Evolutionary conservation across 2,888 invertebrate genomes (phyloP).

Genomic region (Drosophila tripunctata): DNA sequence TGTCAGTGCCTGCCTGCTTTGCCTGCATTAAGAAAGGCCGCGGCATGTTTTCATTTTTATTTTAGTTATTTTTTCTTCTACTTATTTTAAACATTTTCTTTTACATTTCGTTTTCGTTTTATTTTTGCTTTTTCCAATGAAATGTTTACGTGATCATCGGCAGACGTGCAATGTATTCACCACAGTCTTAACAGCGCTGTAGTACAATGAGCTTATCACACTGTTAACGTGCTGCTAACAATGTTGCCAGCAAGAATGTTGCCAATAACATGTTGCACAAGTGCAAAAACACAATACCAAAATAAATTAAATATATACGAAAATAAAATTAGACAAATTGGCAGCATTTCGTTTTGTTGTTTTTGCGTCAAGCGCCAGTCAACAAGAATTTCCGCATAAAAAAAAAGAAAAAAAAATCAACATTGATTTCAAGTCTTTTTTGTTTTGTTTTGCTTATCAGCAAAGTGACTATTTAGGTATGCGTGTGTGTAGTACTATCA

Average conservation of each 20-base stretch:
- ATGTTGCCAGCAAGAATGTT: constrained; percentile 20
- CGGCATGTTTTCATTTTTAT: constrained; percentile 44
- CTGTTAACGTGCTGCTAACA: constrained; percentile 26
- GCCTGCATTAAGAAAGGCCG: constrained; percentile 64
- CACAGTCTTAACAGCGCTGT: constrained; percentile 12
- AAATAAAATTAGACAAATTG: constrained; percentile 48
- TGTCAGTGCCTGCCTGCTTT: constrained; percentile 72
- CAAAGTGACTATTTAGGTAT: constrained; percentile 3
- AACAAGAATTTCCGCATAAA: constrained; percentile 56
- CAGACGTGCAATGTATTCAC: constrained; percentile 12
- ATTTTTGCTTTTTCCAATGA: constrained; percentile 9
- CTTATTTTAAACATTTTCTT: constrained; percentile 4
- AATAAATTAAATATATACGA: constrained; percentile 2
- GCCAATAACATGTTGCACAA: constrained; percentile 5
- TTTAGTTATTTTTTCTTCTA: not conserved
- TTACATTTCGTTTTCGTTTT: not conserved
- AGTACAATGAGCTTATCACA: constrained; percentile 36
- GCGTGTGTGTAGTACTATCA: constrained; percentile 15
- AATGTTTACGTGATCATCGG: constrained; percentile 63
- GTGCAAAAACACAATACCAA: not conserved
- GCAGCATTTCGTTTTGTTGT: constrained; percentile 41
- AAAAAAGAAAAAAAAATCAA: constrained; percentile 12
- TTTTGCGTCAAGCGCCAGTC: constrained; percentile 61
- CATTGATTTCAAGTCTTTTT: constrained; percentile 13
- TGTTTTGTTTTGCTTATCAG: constrained; percentile 28